Conservation (phyloP, 1,140 invertebrate species). For the Cydia fagiglandana region DNA sequence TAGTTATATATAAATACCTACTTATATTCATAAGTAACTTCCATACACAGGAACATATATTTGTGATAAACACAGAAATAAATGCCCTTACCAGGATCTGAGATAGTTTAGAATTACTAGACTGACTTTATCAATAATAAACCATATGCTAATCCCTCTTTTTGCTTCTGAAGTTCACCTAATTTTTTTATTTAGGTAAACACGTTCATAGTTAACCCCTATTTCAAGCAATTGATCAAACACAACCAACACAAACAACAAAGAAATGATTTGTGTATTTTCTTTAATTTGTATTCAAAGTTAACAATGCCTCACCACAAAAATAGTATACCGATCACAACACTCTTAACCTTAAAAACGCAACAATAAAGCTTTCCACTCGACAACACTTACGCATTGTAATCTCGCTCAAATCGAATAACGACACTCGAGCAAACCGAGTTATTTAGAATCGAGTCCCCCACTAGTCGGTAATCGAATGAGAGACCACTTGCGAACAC, state of each 20-base stretch:
- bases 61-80: too few species aligned
- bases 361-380: conserved; percentile 35
- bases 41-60: too few species aligned
- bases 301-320: conserved; percentile 18
- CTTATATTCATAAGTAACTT: too few species aligned
- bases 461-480: conserved; percentile 74
- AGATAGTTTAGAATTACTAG: too few species aligned
- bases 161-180: too few species aligned
- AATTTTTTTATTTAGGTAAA: too few species aligned
- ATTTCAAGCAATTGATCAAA: neutral
- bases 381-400: conserved; percentile 64
- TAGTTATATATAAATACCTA: too few species aligned
- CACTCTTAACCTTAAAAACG: conserved; percentile 24
- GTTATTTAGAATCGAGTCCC: conserved; percentile 62
- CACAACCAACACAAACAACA: neutral
- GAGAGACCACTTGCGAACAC: conserved; percentile 67
- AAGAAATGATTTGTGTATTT: conserved; percentile 18
- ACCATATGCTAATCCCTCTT: too few species aligned
- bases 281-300: neutral
- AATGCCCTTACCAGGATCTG: too few species aligned
- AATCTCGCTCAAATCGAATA: conserved; percentile 72
- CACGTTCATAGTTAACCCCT: too few species aligned
- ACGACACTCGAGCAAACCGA: conserved; percentile 63
- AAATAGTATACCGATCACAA: conserved; percentile 21
- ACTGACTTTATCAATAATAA: too few species aligned